Base-by-base conservation (phyloP, 1,140 invertebrate species). In the Ostrea edulis region DNA sequence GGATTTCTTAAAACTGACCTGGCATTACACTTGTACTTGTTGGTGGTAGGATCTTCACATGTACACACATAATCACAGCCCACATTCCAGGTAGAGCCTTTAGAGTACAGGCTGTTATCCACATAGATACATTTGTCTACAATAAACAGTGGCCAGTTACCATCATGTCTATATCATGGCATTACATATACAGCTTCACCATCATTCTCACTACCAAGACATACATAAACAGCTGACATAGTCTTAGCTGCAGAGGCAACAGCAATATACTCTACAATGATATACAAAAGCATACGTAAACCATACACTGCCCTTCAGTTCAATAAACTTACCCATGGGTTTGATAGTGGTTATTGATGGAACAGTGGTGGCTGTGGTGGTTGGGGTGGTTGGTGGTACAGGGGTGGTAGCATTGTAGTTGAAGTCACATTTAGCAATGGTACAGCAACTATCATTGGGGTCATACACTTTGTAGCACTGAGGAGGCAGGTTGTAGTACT, bases 401-500 rank as follows among this genome's bases (percentile, higher is more conserved):
- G 90, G 65, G n/a, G 85, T 82, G n/a, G 89, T 89, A 14, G 89
- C 35, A 2, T 84, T 82, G 51, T 91, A 90, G 25, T 89, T 90
- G 12, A 89, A 88, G 89, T 92, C 88, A 88, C 92, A 93, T n/a
- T 89, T 89, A 2, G 91, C 90, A 20, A 88, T 84, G 68, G 91
- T 62, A 86, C 93, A 93, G 82, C 93, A 93, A 0, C 52, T 52
- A 89, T 93, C 93, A 12, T 86, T 91, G 0, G 90, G 88, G 65
- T 92, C 92, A 22, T 88, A 86, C 35, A 89, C 89, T 29, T 90
- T 89, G 54, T 85, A 62, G 52, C 93, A 93, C 68, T 91, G 85
- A 35, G 90, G 89, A 14, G 93, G 93, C 17, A 93, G 89, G 86
- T 91, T 89, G 62, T 91, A 90, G 81, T 91, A 92, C 84, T 90